Conservation (phyloP, 2,797 vertebrate species). For the Enteromius mattozi region DNA sequence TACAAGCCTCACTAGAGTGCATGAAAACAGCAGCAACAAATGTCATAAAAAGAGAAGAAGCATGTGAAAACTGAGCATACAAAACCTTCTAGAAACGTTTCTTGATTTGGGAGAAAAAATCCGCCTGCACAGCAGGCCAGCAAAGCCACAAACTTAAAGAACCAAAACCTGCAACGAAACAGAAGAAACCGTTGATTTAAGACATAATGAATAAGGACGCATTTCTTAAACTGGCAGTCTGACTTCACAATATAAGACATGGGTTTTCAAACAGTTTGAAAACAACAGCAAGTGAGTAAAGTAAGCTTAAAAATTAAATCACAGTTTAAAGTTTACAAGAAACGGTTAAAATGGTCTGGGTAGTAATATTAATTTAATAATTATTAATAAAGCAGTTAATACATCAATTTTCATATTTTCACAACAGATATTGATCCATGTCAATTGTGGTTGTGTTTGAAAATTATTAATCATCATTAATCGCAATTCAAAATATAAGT, state of each 20-base stretch:
- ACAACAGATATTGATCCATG: not conserved
- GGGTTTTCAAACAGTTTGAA: not conserved
- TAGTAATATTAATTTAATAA: not conserved
- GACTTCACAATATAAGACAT: not conserved
- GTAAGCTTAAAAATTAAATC: not conserved
- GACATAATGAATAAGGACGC: not conserved
- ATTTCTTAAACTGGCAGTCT: not conserved
- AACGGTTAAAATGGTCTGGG: not conserved
- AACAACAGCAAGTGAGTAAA: not conserved
- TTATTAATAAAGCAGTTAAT: not conserved
- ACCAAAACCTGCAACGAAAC: slow-evolving; percentile 88
- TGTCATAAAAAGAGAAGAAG: not conserved
- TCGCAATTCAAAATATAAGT: no score
- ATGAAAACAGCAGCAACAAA: not conserved
- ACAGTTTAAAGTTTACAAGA: not conserved
- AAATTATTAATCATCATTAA: no score
- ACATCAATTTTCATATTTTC: not conserved
- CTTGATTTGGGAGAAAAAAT: slow-evolving; percentile 92
- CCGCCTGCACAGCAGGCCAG: slow-evolving; percentile 90
- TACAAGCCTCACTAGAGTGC: slow-evolving; percentile 10
- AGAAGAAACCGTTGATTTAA: not conserved
- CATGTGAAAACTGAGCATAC: slow-evolving; percentile 3
- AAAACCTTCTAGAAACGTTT: slow-evolving; percentile 91
- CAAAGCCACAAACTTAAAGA: slow-evolving; percentile 89
- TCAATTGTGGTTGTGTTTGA: not conserved